A percentile compares a stretch with the other conserved stretches of the same genome.
Conservation (phyloP, 2,888 invertebrate species). For the Anodontia alba region DNA sequence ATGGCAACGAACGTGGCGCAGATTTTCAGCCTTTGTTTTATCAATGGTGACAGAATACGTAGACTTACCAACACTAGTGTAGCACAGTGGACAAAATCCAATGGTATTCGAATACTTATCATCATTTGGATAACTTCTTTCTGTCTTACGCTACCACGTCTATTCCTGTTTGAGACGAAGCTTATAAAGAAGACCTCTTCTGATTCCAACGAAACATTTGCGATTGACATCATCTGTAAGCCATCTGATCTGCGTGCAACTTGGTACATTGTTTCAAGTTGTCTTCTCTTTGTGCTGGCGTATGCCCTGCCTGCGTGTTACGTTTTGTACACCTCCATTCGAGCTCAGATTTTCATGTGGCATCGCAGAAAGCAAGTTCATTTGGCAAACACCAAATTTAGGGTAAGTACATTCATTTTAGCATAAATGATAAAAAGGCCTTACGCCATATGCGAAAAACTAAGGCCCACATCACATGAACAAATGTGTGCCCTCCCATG, state of each 20-base stretch:
- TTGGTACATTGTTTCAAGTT: not conserved
- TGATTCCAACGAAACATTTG: not conserved
- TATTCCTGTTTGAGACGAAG: conserved; percentile 40
- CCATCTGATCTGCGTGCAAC: conserved; percentile 15
- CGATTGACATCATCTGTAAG: conserved; percentile 30
- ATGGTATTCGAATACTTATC: conserved; percentile 22
- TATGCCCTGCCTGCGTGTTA: conserved; percentile 35
- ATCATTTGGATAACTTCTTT: conserved; percentile 26
- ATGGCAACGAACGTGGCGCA: conserved; percentile 53
- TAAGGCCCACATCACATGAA: too few relatives aligned
- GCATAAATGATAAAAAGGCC: too few relatives aligned
- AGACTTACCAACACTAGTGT: conserved; percentile 15
- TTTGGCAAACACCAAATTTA: conserved; percentile 3
- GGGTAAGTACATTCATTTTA: not conserved
- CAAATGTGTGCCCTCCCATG: too few relatives aligned
- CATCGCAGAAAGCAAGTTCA: conserved; percentile 25
- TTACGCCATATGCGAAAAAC: too few relatives aligned
- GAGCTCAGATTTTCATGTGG: conserved; percentile 36
- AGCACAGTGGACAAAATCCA: conserved; percentile 38
- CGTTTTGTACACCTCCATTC: conserved; percentile 22
- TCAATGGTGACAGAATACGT: conserved; percentile 46
- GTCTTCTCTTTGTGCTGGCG: conserved; percentile 36
- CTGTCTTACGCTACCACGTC: conserved; percentile 32
- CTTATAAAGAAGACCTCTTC: not conserved
- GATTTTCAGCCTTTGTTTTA: conserved; percentile 40